phyloP scores from a whole-genome alignment of 2,888 invertebrate species.

The Aphodius granarius region DNA sequence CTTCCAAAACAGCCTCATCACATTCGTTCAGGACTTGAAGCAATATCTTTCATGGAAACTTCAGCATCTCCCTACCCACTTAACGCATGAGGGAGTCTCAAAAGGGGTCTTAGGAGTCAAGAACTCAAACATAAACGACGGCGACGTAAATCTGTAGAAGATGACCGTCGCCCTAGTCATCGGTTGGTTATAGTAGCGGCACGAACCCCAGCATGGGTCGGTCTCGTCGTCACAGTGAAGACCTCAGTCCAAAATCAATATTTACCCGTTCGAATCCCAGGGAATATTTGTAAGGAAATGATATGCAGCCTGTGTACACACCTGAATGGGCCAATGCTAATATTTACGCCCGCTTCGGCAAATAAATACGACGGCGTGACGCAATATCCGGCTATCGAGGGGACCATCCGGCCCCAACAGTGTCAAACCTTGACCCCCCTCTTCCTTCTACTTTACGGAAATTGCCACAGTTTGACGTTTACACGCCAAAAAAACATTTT shows the following conservation, averaged over 20 bases:
- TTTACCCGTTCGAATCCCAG: constrained; percentile 42
- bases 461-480: neutral
- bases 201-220: neutral
- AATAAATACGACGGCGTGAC: constrained; percentile 47
- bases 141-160: neutral
- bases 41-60: neutral
- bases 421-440: neutral
- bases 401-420: neutral
- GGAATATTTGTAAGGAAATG: constrained; percentile 50
- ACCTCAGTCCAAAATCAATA: constrained; percentile 42
- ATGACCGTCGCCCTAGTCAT: neutral
- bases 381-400: constrained; percentile 45
- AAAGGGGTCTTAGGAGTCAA: neutral
- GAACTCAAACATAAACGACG: neutral
- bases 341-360: constrained; percentile 44
- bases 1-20: too few species aligned
- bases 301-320: constrained; percentile 52
- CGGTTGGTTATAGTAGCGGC: neutral
- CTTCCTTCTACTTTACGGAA: too few species aligned
- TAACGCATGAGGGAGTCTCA: neutral
- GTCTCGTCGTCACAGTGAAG: neutral
- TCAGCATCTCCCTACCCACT: neutral
- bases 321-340: constrained; percentile 51
- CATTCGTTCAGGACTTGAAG: too few species aligned
- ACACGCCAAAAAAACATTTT: neutral